A percentile compares a stretch with the other conserved stretches of the same genome.
Evolutionary conservation across 2,797 vertebrate species (phyloP).

Genomic region (Lagorchestes hirsutus): DNA sequence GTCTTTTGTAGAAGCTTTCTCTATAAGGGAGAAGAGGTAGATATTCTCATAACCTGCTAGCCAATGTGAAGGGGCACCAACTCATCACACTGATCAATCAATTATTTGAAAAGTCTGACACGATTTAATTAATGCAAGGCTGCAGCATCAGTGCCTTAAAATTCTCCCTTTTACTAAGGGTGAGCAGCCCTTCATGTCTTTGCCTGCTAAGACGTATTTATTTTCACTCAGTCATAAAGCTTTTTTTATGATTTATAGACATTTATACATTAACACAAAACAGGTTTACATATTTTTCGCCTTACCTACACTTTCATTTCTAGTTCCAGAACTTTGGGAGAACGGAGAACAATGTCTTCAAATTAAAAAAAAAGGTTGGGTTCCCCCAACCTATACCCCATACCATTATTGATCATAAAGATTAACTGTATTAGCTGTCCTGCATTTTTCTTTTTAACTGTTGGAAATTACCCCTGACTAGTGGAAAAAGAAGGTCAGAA

Average conservation of each 20-base stretch:
- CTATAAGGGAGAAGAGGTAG: neutral
- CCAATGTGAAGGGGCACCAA: neutral
- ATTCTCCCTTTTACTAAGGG: neutral
- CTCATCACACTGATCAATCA: neutral
- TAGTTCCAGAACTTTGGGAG: neutral
- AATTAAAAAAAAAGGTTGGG: neutral
- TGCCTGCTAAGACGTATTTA: neutral
- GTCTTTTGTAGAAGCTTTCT: neutral
- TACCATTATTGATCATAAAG: neutral
- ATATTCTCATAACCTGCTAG: neutral
- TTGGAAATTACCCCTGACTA: neutral
- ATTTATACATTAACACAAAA: neutral
- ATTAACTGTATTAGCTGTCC: neutral
- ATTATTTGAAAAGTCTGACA: neutral
- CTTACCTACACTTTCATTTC: neutral
- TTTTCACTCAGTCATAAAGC: neutral
- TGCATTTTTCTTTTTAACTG: neutral
- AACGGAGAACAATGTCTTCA: neutral
- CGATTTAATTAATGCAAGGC: neutral
- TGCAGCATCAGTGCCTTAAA: neutral
- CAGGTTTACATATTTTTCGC: neutral
- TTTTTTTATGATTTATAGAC: neutral
- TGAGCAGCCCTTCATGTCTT: neutral
- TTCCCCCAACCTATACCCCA: neutral
- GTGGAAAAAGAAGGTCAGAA: neutral